These are phyloP conservation scores for Subacronicta megacephala DNA, from an alignment of 2,888 invertebrate species.

Conservation along the genomic window DNA sequence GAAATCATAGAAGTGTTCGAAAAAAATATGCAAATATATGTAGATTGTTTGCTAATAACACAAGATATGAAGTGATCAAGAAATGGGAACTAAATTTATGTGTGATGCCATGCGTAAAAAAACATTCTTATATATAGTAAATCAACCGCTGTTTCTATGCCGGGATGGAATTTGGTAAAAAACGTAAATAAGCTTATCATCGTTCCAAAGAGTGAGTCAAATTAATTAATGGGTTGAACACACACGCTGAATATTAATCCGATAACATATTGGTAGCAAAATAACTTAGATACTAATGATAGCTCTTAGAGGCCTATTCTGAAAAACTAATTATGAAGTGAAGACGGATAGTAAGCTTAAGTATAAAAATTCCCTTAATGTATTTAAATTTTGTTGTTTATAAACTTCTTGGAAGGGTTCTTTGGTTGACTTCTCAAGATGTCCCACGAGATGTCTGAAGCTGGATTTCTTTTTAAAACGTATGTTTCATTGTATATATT, in stretches of 20 bases:
- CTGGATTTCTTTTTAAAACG: too few species aligned
- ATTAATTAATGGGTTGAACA: constrained; percentile 7
- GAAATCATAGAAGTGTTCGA: constrained; percentile 23
- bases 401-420: too few species aligned
- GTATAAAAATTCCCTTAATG: too few species aligned
- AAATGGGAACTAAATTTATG: constrained; percentile 18
- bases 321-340: too few species aligned
- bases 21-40: constrained; percentile 46
- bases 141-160: constrained; percentile 10
- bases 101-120: constrained; percentile 17
- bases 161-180: constrained; percentile 12
- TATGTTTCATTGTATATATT: too few species aligned
- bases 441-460: too few species aligned
- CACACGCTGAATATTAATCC: background rate
- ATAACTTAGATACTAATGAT: background rate
- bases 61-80: constrained; percentile 22
- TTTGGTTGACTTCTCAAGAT: too few species aligned
- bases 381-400: too few species aligned
- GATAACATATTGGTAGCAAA: background rate
- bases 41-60: constrained; percentile 45
- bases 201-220: background rate
- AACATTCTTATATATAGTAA: constrained; percentile 10
- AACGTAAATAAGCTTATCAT: constrained; percentile 15
- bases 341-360: too few species aligned
- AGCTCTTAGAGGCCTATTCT: too few species aligned